phyloP scores from a whole-genome alignment of 2,797 vertebrate genomes.

The Phoeniculus purpureus region DNA sequence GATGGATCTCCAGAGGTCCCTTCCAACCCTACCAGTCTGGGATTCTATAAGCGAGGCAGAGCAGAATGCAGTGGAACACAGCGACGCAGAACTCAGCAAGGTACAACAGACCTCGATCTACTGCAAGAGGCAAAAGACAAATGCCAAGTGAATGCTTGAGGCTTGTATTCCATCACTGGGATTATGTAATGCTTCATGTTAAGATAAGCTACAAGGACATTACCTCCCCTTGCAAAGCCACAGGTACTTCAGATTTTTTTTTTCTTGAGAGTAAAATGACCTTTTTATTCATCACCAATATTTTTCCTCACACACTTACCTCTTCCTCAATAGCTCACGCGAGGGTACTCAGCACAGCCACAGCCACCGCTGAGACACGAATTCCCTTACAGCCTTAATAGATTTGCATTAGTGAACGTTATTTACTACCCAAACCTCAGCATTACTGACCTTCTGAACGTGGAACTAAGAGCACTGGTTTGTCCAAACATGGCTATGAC shows the following conservation, averaged over 20 bases:
- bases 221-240: background rate
- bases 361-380: background rate
- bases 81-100: background rate
- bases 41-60: background rate
- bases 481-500: constrained; percentile 16
- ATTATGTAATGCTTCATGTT: background rate
- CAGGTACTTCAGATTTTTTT: rapidly evolving
- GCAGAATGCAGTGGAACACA: background rate
- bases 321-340: constrained; percentile 25
- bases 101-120: background rate
- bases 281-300: constrained; percentile 5
- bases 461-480: background rate
- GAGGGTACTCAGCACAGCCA: constrained; percentile 20
- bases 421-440: constrained; percentile 14
- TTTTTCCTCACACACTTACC: constrained; percentile 17
- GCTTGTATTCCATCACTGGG: background rate
- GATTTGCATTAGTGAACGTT: constrained; percentile 21
- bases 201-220: background rate
- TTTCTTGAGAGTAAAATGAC: background rate
- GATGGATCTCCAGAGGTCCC: no score
- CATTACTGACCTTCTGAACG: constrained; percentile 9
- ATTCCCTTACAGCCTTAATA: background rate
- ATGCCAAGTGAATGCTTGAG: background rate
- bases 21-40: no score
- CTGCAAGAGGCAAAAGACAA: background rate